Conservation (phyloP, 2,797 vertebrate species). For the Vespertilio murinus region DNA sequence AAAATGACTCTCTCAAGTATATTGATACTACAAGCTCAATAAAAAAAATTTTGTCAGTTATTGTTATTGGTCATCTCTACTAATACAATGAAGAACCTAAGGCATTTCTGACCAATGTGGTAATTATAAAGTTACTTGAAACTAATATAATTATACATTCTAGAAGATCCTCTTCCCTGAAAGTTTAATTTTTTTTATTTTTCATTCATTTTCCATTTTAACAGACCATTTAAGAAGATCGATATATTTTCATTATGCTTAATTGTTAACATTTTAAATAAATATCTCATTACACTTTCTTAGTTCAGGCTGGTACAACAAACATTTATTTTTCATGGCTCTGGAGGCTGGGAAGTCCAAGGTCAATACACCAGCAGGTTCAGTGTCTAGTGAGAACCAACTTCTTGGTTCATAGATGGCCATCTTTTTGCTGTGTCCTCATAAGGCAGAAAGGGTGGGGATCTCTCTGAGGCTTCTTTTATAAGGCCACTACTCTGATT, state of each 20-base stretch:
- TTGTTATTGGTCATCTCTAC: neutral
- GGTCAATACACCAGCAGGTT: neutral
- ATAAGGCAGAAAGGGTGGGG: neutral
- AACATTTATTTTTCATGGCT: neutral
- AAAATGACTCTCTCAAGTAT: neutral
- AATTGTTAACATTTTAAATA: slow-evolving; percentile 24
- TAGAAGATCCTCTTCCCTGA: neutral
- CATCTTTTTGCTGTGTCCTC: neutral
- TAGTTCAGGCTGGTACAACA: neutral
- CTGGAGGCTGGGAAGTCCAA: neutral
- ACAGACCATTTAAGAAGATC: neutral
- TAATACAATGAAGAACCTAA: neutral
- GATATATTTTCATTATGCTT: neutral
- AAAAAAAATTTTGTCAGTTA: neutral
- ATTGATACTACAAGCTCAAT: neutral
- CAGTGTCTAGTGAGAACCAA: neutral
- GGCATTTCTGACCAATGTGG: neutral
- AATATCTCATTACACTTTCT: neutral
- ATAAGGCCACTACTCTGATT: neutral
- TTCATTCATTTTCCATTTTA: neutral
- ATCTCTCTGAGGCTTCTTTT: neutral
- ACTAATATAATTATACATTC: neutral
- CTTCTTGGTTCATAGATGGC: neutral
- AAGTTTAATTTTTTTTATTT: neutral
- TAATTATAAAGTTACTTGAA: slow-evolving; percentile 4